These are phyloP conservation scores for Morinoia aosen DNA, from an alignment of 2,888 invertebrate species.

Conservation along the genomic window DNA sequence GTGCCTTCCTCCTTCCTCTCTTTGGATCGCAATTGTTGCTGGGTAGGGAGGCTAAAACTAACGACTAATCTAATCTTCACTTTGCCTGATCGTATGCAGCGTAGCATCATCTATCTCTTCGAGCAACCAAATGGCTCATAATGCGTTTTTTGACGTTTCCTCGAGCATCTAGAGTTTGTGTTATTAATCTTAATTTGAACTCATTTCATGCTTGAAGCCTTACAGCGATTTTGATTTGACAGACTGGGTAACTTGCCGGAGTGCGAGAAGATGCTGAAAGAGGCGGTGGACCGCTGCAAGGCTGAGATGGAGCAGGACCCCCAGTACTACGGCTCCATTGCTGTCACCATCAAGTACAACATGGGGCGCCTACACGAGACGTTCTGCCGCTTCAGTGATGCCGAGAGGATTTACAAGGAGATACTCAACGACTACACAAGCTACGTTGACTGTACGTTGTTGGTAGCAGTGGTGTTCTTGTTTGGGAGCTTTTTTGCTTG, in stretches of 20 bases:
- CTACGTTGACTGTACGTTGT: conserved; percentile 87
- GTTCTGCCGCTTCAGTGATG: conserved; percentile 90
- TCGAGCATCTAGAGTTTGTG: too few species aligned
- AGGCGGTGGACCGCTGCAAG: conserved; percentile 87
- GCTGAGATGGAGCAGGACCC: conserved; percentile 89
- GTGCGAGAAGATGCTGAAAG: conserved; percentile 87
- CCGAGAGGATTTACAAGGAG: conserved; percentile 96
- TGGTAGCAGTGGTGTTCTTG: not conserved
- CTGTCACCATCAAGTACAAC: conserved; percentile 97
- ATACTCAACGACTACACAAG: conserved; percentile 98
- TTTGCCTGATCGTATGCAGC: too few species aligned
- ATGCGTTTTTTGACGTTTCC: too few species aligned
- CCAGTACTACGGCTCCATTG: conserved; percentile 95
- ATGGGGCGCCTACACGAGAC: conserved; percentile 94
- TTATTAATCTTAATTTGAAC: too few species aligned
- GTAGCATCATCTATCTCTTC: too few species aligned
- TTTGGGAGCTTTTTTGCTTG: not conserved
- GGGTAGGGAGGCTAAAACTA: too few species aligned
- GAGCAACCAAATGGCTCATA: too few species aligned
- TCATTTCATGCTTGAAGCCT: too few species aligned
- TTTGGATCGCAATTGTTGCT: too few species aligned
- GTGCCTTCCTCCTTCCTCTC: too few species aligned
- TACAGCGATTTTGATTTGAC: conserved; percentile 34
- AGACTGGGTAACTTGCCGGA: conserved; percentile 88
- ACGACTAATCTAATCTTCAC: too few species aligned